These are phyloP conservation scores for Collichthys lucidus DNA, from an alignment of 2,113 vertebrate genomes.

Conservation along the genomic window DNA sequence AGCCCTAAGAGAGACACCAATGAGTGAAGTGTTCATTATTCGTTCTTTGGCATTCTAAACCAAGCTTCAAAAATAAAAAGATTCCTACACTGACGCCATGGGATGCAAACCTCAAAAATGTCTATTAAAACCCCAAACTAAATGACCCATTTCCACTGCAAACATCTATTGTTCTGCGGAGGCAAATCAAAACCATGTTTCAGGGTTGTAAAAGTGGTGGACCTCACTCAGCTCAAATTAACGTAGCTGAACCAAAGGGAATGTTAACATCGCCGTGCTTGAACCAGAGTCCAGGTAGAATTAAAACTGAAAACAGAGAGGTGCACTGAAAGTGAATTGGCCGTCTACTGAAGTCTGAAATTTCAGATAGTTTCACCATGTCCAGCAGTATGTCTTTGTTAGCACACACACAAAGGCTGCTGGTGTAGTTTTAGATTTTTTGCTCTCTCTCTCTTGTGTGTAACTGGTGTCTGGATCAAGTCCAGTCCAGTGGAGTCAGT, in stretches of 20 bases:
- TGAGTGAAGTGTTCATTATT: neutral
- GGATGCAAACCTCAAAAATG: conserved; percentile 35
- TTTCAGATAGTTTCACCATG: conserved; percentile 14
- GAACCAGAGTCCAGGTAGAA: conserved; percentile 24
- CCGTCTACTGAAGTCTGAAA: conserved; percentile 25
- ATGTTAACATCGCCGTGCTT: conserved; percentile 1
- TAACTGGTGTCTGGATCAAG: conserved; percentile 35
- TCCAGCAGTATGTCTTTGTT: conserved; percentile 16
- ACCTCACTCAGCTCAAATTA: conserved; percentile 14
- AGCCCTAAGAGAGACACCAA: neutral
- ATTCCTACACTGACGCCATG: neutral
- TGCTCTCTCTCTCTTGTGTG: neutral
- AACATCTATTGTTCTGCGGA: conserved; percentile 34
- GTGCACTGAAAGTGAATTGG: neutral
- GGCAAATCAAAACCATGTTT: conserved; percentile 44
- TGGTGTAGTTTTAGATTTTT: neutral
- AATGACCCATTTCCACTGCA: conserved; percentile 4
- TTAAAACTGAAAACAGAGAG: conserved; percentile 1
- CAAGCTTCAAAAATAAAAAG: neutral
- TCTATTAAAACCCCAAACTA: conserved; percentile 27
- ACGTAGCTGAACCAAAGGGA: conserved; percentile 39
- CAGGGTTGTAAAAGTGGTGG: conserved; percentile 9
- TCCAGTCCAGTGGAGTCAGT: conserved; percentile 52
- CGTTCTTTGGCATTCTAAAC: neutral
- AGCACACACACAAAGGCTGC: conserved; percentile 15